Conservation (phyloP, 2,797 vertebrate genomes). For the Spinus pinus region DNA sequence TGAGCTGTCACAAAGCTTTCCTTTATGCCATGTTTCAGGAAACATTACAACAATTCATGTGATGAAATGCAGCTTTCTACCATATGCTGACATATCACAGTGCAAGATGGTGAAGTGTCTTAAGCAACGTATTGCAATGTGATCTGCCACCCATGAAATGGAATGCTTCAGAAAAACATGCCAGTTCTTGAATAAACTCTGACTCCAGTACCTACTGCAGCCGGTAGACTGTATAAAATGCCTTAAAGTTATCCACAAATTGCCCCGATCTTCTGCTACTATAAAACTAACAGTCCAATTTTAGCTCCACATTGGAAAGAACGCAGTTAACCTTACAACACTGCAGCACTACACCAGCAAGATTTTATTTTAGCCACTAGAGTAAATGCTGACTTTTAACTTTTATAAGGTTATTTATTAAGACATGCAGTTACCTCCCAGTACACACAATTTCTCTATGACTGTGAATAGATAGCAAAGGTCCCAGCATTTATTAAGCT, state of each 20-base stretch:
- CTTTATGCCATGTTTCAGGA: not conserved
- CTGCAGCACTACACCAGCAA: not conserved
- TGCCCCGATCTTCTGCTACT: not conserved
- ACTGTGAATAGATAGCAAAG: not conserved
- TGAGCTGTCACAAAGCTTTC: not conserved
- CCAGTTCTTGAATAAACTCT: not conserved
- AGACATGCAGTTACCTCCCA: not conserved
- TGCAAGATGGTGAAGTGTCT: conserved; percentile 17
- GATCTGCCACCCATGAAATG: conserved; percentile 30
- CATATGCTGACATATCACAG: conserved; percentile 41
- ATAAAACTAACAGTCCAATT: not conserved
- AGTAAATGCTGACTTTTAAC: conserved; percentile 23
- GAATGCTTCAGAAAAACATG: conserved; percentile 36
- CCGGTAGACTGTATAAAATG: not conserved
- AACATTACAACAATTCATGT: not conserved
- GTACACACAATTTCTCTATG: not conserved
- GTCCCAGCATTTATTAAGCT: not conserved
- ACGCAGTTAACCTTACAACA: not conserved
- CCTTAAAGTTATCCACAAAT: not conserved
- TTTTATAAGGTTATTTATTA: not conserved
- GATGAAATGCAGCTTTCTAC: not conserved
- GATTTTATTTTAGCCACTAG: conserved; percentile 15
- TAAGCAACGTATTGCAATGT: not conserved
- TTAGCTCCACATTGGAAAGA: not conserved
- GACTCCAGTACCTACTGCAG: not conserved